Conservation (phyloP, 2,113 vertebrate genomes). For the Gallinago media region DNA sequence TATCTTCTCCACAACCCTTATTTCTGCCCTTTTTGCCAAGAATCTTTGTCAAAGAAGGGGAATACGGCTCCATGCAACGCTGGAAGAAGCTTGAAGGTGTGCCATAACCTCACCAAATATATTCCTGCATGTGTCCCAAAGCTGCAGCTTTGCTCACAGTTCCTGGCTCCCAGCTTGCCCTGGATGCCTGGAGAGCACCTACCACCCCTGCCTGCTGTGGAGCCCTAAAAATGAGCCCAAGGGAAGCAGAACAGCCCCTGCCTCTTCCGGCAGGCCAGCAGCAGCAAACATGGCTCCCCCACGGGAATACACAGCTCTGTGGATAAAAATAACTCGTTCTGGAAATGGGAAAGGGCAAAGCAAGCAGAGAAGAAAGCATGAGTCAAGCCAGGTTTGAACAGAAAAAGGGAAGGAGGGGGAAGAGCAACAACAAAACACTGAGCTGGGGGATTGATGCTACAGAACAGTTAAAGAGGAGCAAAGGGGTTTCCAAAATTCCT, state of each 20-base stretch:
- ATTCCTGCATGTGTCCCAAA: fast-evolving
- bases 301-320: fast-evolving
- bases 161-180: neutral
- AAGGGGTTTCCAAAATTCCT: neutral
- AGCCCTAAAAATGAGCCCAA: neutral
- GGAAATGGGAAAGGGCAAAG: slow-evolving; percentile 11
- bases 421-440: neutral
- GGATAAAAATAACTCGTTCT: slow-evolving; percentile 10
- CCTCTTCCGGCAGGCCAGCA: neutral
- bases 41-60: neutral
- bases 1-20: neutral
- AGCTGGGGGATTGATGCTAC: neutral
- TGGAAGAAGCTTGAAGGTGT: neutral
- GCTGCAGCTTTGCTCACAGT: fast-evolving
- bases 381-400: neutral
- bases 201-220: neutral
- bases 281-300: neutral
- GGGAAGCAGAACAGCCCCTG: neutral
- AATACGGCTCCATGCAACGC: neutral
- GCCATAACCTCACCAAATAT: neutral
- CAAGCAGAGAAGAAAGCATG: neutral
- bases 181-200: neutral
- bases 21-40: neutral
- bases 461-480: fast-evolving
- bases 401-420: neutral